phyloP scores from a whole-genome alignment of 2,113 vertebrate species.

The Panthera uncia region DNA sequence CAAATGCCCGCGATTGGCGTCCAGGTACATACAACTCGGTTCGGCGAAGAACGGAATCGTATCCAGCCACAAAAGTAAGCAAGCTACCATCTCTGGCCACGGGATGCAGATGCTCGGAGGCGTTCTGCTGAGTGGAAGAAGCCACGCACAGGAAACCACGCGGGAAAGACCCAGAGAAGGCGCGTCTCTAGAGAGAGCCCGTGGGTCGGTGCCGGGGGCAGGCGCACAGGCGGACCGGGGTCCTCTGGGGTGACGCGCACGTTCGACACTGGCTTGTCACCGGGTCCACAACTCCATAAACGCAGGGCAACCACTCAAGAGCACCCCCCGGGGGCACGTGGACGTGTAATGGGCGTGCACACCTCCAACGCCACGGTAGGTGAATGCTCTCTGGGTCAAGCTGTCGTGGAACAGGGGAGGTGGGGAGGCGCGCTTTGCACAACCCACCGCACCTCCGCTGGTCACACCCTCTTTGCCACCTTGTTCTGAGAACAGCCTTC shows the following conservation, averaged over 20 bases:
- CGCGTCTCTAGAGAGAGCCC: background rate
- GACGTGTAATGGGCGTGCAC: rapidly evolving
- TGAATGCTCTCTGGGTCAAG: background rate
- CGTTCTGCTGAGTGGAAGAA: background rate
- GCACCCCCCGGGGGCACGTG: background rate
- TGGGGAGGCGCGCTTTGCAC: background rate
- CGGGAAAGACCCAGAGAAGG: background rate
- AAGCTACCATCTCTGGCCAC: rapidly evolving
- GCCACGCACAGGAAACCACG: background rate
- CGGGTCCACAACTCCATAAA: background rate
- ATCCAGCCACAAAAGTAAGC: background rate
- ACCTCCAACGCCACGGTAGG: background rate
- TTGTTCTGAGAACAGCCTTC: background rate
- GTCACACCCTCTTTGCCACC: background rate
- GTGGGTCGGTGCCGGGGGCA: background rate
- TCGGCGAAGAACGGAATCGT: background rate
- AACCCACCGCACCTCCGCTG: background rate
- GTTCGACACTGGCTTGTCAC: background rate
- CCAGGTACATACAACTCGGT: background rate
- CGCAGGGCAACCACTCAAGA: background rate
- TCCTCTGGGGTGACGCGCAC: background rate
- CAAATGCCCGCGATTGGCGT: background rate
- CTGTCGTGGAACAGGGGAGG: background rate
- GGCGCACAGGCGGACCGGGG: background rate
- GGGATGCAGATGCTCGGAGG: too few species aligned